These are phyloP conservation scores for Drosophila serrata DNA, from an alignment of 1,140 invertebrate genomes.

Conservation along the genomic window DNA sequence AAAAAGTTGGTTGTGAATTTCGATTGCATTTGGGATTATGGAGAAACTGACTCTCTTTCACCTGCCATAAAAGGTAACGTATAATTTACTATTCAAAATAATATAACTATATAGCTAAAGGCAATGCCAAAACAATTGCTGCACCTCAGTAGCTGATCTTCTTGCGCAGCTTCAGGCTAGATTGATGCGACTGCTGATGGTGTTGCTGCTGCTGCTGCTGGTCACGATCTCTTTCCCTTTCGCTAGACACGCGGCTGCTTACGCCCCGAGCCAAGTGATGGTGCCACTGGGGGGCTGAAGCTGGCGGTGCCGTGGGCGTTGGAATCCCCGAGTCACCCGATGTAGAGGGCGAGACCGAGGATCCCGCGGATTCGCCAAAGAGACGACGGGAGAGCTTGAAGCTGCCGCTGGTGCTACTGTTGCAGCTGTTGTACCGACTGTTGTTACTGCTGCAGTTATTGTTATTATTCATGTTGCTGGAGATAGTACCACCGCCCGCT, in stretches of 20 bases:
- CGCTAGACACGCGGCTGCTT: conserved; percentile 50
- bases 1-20: conserved; percentile 1
- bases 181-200: conserved; percentile 49
- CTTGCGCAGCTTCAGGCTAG: conserved; percentile 74
- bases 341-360: conserved; percentile 75
- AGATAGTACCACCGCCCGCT: conserved; percentile 2
- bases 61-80: conserved; percentile 4
- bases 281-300: conserved; percentile 48
- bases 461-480: conserved; percentile 23
- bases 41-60: conserved; percentile 2
- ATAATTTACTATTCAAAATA: conserved; percentile 35
- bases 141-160: conserved; percentile 79
- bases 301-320: conserved; percentile 70
- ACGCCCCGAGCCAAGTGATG: conserved; percentile 45
- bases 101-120: conserved; percentile 4
- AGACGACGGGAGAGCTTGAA: conserved; percentile 68
- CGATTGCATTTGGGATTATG: conserved; percentile 21
- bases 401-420: conserved; percentile 56
- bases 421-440: conserved; percentile 51
- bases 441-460: conserved; percentile 16
- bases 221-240: conserved; percentile 51
- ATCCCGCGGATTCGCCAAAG: conserved; percentile 65
- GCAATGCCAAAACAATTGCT: conserved; percentile 21
- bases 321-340: conserved; percentile 76
- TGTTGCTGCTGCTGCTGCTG: conserved; percentile 34